phyloP scores from a whole-genome alignment of 2,797 vertebrate genomes.

The Streptopelia turtur region DNA sequence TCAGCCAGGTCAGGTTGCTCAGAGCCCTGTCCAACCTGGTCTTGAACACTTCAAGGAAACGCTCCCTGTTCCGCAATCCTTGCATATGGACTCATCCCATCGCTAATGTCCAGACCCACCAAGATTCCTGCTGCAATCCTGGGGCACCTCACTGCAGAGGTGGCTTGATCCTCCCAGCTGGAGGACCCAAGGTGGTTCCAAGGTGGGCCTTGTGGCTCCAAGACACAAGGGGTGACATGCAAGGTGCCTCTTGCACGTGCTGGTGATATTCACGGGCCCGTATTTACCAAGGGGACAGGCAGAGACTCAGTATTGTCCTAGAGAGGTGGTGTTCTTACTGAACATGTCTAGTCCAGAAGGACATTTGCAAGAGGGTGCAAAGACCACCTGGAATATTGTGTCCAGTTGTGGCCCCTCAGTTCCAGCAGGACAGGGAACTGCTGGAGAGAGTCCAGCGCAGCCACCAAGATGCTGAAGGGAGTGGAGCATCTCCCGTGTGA shows the following conservation, averaged over 20 bases:
- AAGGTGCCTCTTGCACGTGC: rapidly evolving
- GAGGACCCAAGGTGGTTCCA: neutral
- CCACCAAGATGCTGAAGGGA: too few species aligned
- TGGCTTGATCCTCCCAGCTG: neutral
- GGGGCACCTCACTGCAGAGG: rapidly evolving
- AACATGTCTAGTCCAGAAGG: neutral
- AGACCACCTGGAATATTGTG: too few species aligned
- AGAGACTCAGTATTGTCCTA: neutral
- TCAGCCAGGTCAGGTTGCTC: too few species aligned
- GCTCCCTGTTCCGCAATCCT: rapidly evolving
- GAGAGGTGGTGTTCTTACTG: neutral
- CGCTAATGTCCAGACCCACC: neutral
- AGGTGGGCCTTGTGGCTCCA: neutral
- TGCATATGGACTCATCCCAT: rapidly evolving
- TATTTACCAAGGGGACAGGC: neutral
- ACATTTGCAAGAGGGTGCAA: neutral
- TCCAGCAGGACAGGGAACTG: too few species aligned
- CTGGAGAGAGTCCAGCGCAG: too few species aligned
- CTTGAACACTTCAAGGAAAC: too few species aligned
- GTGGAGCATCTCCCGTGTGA: too few species aligned
- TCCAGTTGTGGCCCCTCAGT: too few species aligned
- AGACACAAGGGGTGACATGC: neutral
- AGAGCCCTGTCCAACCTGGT: too few species aligned
- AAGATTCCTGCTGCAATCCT: neutral
- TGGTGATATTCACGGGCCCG: neutral